These are phyloP conservation scores for Aphelinus certus DNA, from an alignment of 1,140 invertebrate species.

Conservation along the genomic window DNA sequence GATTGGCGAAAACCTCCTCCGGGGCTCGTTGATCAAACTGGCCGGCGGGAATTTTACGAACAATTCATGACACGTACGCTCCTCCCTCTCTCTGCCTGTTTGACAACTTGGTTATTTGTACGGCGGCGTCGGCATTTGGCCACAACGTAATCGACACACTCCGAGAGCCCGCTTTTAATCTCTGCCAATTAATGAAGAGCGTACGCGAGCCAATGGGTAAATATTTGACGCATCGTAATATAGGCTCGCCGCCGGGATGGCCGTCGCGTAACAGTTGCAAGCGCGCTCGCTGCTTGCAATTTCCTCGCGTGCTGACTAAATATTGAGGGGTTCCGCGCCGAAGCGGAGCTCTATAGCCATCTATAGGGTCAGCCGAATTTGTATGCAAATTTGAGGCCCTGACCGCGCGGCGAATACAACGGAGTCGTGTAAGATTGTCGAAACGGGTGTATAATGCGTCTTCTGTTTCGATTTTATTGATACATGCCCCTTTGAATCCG, in stretches of 20 bases:
- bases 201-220: slow-evolving; percentile 42
- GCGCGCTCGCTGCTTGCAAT: slow-evolving; percentile 16
- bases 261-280: slow-evolving; percentile 30
- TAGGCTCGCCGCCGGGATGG: slow-evolving; percentile 13
- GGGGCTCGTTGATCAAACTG: slow-evolving; percentile 21
- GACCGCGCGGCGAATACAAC: slow-evolving; percentile 2
- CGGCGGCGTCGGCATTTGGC: background rate
- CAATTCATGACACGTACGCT: slow-evolving; percentile 17
- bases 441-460: background rate
- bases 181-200: slow-evolving; percentile 54
- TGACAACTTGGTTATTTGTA: background rate
- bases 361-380: slow-evolving; percentile 6
- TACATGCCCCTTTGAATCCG: no score
- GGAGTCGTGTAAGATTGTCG: slow-evolving; percentile 7
- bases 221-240: slow-evolving; percentile 50
- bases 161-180: slow-evolving; percentile 49
- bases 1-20: background rate
- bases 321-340: slow-evolving; percentile 32
- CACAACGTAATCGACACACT: slow-evolving; percentile 6
- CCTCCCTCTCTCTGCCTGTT: background rate
- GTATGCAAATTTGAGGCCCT: slow-evolving; percentile 17
- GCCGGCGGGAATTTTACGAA: background rate
- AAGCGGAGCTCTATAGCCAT: slow-evolving; percentile 7
- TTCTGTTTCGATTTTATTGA: no score
- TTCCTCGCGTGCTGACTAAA: slow-evolving; percentile 30